A percentile compares a stretch with the other conserved stretches of the same genome.
phyloP scores from a whole-genome alignment of 2,888 invertebrate species.

The Cephus runcator region DNA sequence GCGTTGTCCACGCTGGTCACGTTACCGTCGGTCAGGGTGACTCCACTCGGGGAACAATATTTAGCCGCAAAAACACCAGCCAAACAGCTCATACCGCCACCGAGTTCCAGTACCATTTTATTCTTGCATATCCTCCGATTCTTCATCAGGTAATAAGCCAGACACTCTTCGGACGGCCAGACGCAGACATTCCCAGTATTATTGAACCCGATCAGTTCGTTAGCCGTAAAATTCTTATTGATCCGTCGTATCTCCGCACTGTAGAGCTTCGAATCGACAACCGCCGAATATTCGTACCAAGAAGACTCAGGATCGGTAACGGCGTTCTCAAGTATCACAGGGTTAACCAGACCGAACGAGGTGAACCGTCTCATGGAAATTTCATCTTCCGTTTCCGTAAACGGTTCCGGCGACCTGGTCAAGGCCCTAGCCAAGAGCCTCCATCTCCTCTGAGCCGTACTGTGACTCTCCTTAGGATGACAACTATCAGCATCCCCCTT shows the following conservation, averaged over 20 bases:
- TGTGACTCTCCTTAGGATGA: constrained; percentile 30
- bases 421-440: constrained; percentile 76
- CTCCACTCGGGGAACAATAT: constrained; percentile 72
- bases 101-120: constrained; percentile 79
- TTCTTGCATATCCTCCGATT: constrained; percentile 74
- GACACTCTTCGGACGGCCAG: constrained; percentile 83
- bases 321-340: constrained; percentile 42
- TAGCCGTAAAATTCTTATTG: constrained; percentile 73
- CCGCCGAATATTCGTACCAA: constrained; percentile 74
- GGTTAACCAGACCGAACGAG: constrained; percentile 59
- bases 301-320: constrained; percentile 45
- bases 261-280: constrained; percentile 66
- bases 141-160: constrained; percentile 76
- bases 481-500: not conserved
- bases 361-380: constrained; percentile 64
- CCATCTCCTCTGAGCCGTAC: constrained; percentile 74
- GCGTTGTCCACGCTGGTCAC: constrained; percentile 80
- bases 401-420: constrained; percentile 38
- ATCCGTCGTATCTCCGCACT: constrained; percentile 72
- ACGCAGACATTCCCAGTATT: constrained; percentile 84
- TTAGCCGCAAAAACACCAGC: constrained; percentile 80
- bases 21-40: constrained; percentile 84
- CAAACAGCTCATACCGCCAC: constrained; percentile 87
- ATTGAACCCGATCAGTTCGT: constrained; percentile 82
- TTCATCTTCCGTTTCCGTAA: constrained; percentile 37